These are phyloP conservation scores for Dryobotodes eremita DNA, from an alignment of 2,888 invertebrate genomes.

Conservation along the genomic window DNA sequence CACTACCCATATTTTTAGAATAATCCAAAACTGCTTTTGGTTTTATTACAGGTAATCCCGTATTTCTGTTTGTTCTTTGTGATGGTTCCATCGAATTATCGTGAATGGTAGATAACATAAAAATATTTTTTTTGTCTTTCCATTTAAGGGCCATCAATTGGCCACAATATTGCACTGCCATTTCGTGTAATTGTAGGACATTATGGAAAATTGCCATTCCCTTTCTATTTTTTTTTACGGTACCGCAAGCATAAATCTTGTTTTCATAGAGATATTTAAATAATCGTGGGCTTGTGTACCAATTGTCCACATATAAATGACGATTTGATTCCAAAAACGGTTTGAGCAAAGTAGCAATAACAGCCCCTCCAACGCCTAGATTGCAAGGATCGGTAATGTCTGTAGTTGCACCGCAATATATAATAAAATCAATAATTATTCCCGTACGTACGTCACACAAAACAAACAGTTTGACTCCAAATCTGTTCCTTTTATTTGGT, in stretches of 20 bases:
- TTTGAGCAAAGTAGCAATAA: not conserved
- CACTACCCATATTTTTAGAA: slow-evolving; percentile 4
- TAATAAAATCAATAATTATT: slow-evolving; percentile 18
- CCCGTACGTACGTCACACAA: slow-evolving; percentile 32
- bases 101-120: slow-evolving; percentile 21
- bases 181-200: slow-evolving; percentile 4
- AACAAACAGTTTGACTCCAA: slow-evolving; percentile 37
- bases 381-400: not conserved
- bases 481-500: slow-evolving; percentile 38
- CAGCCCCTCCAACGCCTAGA: slow-evolving; percentile 20
- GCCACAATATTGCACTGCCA: slow-evolving; percentile 2
- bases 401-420: slow-evolving; percentile 12
- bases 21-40: too few species aligned
- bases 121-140: slow-evolving; percentile 23
- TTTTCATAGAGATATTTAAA: slow-evolving; percentile 11
- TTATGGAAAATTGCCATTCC: not conserved
- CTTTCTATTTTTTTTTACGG: slow-evolving; percentile 19
- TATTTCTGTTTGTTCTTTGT: slow-evolving; percentile 29
- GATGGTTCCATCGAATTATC: slow-evolving; percentile 14
- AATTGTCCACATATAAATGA: slow-evolving; percentile 19
- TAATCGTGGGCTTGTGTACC: slow-evolving; percentile 8
- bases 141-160: slow-evolving; percentile 20
- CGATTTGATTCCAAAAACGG: slow-evolving; percentile 12
- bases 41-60: slow-evolving; percentile 25
- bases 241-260: slow-evolving; percentile 14